phyloP scores from a whole-genome alignment of 2,797 vertebrate genomes.

The Anolis apletophallus region DNA sequence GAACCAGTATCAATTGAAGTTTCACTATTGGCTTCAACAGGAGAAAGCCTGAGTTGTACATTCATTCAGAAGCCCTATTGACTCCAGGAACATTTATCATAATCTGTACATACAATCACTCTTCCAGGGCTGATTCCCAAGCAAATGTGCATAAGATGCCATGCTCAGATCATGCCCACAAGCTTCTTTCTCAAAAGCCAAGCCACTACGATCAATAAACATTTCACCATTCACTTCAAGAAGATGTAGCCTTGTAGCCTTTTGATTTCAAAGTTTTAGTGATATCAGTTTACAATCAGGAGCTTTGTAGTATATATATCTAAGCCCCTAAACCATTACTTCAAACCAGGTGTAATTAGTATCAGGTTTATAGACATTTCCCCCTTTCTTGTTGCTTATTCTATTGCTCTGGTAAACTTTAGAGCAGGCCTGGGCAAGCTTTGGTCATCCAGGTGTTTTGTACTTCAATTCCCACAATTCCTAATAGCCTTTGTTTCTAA shows the following conservation, averaged over 20 bases:
- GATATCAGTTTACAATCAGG: neutral
- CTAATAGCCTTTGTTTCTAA: too few species aligned
- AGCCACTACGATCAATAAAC: neutral
- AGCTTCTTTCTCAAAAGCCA: neutral
- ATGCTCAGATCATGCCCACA: neutral
- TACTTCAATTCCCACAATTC: too few species aligned
- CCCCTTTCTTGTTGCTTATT: neutral
- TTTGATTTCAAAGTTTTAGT: neutral
- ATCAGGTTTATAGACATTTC: neutral
- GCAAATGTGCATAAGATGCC: neutral
- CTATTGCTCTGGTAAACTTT: neutral
- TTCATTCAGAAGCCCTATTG: neutral
- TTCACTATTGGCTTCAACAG: neutral
- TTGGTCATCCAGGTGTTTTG: too few species aligned
- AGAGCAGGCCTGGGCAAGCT: neutral
- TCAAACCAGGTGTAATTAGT: neutral
- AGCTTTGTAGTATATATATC: neutral
- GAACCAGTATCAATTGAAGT: neutral
- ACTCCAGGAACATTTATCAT: neutral
- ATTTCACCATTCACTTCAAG: neutral
- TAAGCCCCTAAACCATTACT: neutral
- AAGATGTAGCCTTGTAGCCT: neutral
- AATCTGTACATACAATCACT: neutral
- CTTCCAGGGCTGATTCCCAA: neutral
- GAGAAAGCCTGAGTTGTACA: neutral